phyloP scores from a whole-genome alignment of 35 echinoderm and acorn worm genomes.

The Anneissia japonica region DNA sequence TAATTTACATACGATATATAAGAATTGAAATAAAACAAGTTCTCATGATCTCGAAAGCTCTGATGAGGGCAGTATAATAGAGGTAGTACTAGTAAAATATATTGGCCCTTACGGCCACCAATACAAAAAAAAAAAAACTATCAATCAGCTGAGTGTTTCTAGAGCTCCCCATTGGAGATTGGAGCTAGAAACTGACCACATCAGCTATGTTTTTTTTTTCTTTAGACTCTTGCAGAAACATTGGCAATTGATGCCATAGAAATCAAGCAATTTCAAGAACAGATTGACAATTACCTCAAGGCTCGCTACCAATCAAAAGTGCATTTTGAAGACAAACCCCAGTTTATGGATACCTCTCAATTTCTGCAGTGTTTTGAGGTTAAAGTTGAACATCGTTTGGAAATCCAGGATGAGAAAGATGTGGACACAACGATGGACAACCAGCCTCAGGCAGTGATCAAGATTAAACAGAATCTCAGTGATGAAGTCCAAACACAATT shows the following conservation, averaged over 20 bases:
- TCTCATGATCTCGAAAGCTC: no score
- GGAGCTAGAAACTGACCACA: not conserved
- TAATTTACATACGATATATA: no score
- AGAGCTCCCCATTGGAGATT: not conserved
- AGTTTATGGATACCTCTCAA: conserved; percentile 52
- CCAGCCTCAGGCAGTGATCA: conserved; percentile 7
- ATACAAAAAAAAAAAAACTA: no score
- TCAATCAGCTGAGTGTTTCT: not conserved
- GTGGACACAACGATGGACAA: conserved; percentile 12
- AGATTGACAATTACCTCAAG: conserved; percentile 43
- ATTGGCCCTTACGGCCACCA: no score
- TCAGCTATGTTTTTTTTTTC: not conserved
- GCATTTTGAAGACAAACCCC: conserved; percentile 52
- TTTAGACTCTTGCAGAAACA: conserved; percentile 33
- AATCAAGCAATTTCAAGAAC: conserved; percentile 18
- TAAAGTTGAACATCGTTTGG: conserved; percentile 24
- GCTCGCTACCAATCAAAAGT: conserved; percentile 48
- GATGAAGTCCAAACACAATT: conserved; percentile 44
- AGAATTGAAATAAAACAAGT: no score
- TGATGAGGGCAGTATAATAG: no score
- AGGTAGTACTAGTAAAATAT: no score
- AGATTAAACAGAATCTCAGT: conserved; percentile 52
- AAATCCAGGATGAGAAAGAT: conserved; percentile 17
- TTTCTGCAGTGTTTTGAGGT: conserved; percentile 82
- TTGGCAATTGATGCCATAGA: conserved; percentile 8